Conservation (phyloP, 2,797 vertebrate genomes). For the Astyanax mexicanus region DNA sequence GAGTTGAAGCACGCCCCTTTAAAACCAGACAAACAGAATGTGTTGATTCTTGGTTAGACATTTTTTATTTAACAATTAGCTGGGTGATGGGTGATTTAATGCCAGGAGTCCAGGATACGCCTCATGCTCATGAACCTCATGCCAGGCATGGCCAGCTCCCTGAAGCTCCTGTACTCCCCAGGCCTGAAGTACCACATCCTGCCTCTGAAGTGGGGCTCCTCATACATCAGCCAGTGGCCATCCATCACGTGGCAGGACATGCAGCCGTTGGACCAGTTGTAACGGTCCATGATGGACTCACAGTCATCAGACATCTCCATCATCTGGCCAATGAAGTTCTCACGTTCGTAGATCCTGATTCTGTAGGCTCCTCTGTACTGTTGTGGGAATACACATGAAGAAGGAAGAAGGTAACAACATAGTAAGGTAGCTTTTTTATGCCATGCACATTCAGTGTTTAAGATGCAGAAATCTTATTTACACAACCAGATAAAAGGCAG, state of each 20-base stretch:
- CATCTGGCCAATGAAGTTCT: conserved; percentile 26
- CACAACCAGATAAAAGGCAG: too few species aligned
- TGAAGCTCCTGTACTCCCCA: conserved; percentile 29
- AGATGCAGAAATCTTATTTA: background rate
- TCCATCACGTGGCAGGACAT: conserved; percentile 29
- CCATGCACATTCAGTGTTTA: too few species aligned
- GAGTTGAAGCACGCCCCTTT: too few species aligned
- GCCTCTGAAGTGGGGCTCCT: conserved; percentile 25
- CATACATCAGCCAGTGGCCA: conserved; percentile 37
- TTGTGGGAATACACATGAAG: background rate
- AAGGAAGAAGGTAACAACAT: background rate
- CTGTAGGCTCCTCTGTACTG: conserved; percentile 27
- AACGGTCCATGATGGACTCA: conserved; percentile 22
- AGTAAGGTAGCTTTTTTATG: background rate
- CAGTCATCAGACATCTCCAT: conserved; percentile 26
- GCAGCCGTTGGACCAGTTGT: conserved; percentile 21
- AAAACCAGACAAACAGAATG: background rate
- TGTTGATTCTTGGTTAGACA: background rate
- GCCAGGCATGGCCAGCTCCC: background rate
- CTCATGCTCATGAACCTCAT: conserved; percentile 13
- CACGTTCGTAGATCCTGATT: conserved; percentile 30
- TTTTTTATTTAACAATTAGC: background rate
- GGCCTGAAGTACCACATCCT: conserved; percentile 26
- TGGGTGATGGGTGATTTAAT: background rate
- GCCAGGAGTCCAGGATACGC: background rate